phyloP scores from a whole-genome alignment of 2,797 vertebrate species.

The Rhodeus uyekii region DNA sequence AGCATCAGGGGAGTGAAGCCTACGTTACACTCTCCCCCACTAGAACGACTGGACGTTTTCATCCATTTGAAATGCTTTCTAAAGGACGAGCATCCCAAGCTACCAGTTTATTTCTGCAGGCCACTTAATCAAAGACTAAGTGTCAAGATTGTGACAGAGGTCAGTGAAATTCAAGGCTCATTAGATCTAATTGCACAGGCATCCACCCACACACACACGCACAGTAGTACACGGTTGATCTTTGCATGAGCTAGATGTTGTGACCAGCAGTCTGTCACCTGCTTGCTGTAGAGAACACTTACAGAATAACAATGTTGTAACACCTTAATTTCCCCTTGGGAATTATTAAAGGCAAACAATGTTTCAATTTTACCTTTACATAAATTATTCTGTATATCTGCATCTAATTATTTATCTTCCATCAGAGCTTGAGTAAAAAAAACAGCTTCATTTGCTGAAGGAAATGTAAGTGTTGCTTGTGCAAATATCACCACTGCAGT shows the following conservation, averaged over 20 bases:
- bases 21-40: no score
- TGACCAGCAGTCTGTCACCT: slow-evolving; percentile 33
- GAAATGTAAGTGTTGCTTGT: not conserved
- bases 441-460: not conserved
- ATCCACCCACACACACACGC: not conserved
- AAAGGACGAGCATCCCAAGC: slow-evolving; percentile 1
- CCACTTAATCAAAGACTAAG: slow-evolving; percentile 37
- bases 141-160: slow-evolving; percentile 42
- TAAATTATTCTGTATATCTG: not conserved
- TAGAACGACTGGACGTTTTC: not conserved
- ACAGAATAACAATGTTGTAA: slow-evolving; percentile 24
- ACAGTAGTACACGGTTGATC: not conserved
- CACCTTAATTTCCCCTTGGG: no score
- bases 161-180: slow-evolving; percentile 42
- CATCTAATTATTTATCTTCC: not conserved
- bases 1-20: no score
- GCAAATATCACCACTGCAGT: not conserved
- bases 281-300: slow-evolving; percentile 6
- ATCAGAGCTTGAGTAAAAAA: not conserved
- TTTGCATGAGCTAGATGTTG: slow-evolving; percentile 25
- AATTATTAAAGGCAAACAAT: no score
- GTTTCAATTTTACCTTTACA: not conserved
- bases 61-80: slow-evolving; percentile 19
- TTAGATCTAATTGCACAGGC: slow-evolving; percentile 42
- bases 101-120: slow-evolving; percentile 21